These are phyloP conservation scores for Chaenodraco wilsoni DNA, from an alignment of 2,797 vertebrate genomes.

Conservation along the genomic window DNA sequence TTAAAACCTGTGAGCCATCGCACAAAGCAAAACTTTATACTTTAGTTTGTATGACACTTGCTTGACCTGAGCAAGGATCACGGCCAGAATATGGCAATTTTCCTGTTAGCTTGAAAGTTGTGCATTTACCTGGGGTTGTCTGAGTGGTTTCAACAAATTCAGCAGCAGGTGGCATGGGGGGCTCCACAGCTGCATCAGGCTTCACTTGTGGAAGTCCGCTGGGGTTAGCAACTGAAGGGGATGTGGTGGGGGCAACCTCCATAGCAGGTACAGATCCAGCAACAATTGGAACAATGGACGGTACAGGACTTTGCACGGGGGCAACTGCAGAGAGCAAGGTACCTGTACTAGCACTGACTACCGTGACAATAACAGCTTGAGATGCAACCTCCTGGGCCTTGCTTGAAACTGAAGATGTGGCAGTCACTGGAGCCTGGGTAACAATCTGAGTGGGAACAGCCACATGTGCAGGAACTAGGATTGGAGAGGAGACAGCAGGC, in stretches of 20 bases:
- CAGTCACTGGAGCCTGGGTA: slow-evolving; percentile 50
- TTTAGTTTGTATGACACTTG: not conserved
- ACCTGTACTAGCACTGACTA: slow-evolving; percentile 51
- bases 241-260: slow-evolving; percentile 57
- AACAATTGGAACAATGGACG: slow-evolving; percentile 69
- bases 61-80: not conserved
- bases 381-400: slow-evolving; percentile 49
- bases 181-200: slow-evolving; percentile 59
- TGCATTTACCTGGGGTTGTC: slow-evolving; percentile 73
- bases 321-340: slow-evolving; percentile 64
- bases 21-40: not conserved
- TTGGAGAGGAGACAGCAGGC: slow-evolving; percentile 62
- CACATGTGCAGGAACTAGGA: slow-evolving; percentile 53
- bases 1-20: no score
- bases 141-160: slow-evolving; percentile 60
- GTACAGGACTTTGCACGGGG: slow-evolving; percentile 66
- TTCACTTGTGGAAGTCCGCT: slow-evolving; percentile 52
- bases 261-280: slow-evolving; percentile 60
- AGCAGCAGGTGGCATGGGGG: slow-evolving; percentile 43
- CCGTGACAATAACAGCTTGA: slow-evolving; percentile 61
- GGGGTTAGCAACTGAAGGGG: slow-evolving; percentile 58
- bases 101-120: not conserved
- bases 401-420: slow-evolving; percentile 57
- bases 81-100: not conserved
- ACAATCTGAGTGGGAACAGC: slow-evolving; percentile 51